Evolutionary conservation across 2,113 vertebrate genomes (phyloP), one percentile per base, ranked within the genome.

Genomic region (human): DNA sequence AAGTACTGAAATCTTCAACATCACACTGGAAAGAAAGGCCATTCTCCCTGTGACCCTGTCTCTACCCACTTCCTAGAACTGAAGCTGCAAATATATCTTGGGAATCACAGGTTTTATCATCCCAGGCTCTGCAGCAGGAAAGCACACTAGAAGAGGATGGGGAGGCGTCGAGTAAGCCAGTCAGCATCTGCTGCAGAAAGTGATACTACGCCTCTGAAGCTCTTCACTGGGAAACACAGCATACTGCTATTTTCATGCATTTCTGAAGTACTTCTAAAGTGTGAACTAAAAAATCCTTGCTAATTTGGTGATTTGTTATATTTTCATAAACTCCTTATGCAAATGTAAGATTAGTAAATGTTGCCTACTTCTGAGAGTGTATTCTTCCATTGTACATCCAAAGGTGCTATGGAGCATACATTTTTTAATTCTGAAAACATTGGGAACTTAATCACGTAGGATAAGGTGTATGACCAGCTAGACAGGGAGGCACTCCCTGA

Each of bases 371-470:
- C 38, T 43, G 61, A 57, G 68, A 68, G 2, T 55, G 70, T 45
- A 0, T 78, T 64, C 64, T n/a, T 32, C 45, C 25, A 52, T 8
- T 92, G 43, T 52, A 64, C 57, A 50, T 64, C 55, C 57, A 84
- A 5, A 35, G 55, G 84, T 0, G 2, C 55, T 40, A 7, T 18
- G 76, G 18, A 52, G n/a, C 25, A 55, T 5, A 7, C 18, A 27
- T 68, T 86, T 79, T 86, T 57, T 38, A 18, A 18, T 78, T 59
- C 32, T 48, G 57, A 45, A 40, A 48, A 57, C 40, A 8, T 17
- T 45, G 27, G 78, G 30, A 90, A 82, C 80, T 68, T 76, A 66
- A 30, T 85, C 59, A n/a, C 1, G 1, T n/a, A 48, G 61, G 59
- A 12, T 84, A 75, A 78, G 4, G 30, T 66, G 70, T n/a, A 25